Evolutionary conservation across 2,888 invertebrate genomes (phyloP), one percentile per base, ranked within the genome.

Genomic region (Chymomyza procnemis): DNA sequence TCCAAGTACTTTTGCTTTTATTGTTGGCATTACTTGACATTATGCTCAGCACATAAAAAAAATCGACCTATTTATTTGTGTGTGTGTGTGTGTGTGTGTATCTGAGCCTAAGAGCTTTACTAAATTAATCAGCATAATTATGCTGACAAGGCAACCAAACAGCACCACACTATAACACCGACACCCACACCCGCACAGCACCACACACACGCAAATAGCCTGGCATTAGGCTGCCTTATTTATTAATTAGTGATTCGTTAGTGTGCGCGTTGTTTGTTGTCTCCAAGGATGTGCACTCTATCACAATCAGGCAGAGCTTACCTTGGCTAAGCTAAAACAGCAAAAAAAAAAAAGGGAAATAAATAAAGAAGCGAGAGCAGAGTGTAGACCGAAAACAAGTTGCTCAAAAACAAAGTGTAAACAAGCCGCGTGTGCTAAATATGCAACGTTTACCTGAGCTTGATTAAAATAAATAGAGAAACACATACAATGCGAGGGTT

Each of bases 381-480:
- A 21, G 21, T 4, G 54, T 14, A 21, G 9, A 54, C 18, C 18
- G 50, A 54, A 21, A 21, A 18, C 19, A 18, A 54, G 54, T 18
- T 54, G 54, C 19, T 21, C 54, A 18, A 54, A n/a, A 41, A 18
- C 67, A 63, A 66, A 67, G 48, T 69, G 76, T 71, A 81, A 81
- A 79, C 73, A 9, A 48, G 54, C 26, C 12, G 54, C 48, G 22
- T n/a, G 34, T 61, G 12, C 48, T 50, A 18, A 50, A 50, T 50
- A 50, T 59, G 66, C 66, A 63, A 59, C 64, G 64, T 72, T 77
- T 80, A 85, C 82, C 79, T 80, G 76, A 21, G 69, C 78, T 81
- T 83, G 81, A 85, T 84, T 85, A 85, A 83, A 81, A 82, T 75
- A 82, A 84, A 81, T 84, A 82, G 78, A 83, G 79, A 80, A 76